Evolutionary conservation across 2,888 invertebrate genomes (phyloP), one percentile per base, ranked within the genome.

Genomic region (Clostera curtula): DNA sequence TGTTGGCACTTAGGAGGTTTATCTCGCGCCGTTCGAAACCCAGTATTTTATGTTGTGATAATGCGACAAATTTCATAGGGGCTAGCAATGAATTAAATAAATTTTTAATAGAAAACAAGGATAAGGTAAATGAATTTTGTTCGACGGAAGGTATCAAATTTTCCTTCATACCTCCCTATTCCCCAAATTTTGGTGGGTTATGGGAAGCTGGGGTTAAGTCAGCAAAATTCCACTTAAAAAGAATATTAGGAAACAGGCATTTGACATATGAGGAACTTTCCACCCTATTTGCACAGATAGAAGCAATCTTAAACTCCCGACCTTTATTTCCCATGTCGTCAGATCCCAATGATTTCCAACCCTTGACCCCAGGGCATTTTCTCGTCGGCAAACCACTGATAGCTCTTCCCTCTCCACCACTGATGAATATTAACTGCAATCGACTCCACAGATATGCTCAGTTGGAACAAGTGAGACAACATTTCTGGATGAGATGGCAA

Each of bases 11-110:
- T 6, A 29, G 28, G 5, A 24, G 42, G 0, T 42, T 40, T 16
- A 14, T 42, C 3, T 24, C 40, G 6, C 36, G 46, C 2, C 30
- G 42, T n/a, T 34, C 34, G 4, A 43, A 34, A 25, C 33, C 31
- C 3, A 10, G 22, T 17, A 14, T 17, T 7, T 31, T 35, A 3
- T 31, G 14, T 25, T 31, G 23, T 10, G 34, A 35, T 12, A 35
- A 30, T 12, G 29, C 29, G 2, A 28, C 8, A 6, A 32, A 28
- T 9, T 32, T 32, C 11, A 19, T 25, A 2, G 32, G 32, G 8
- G 27, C 31, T 15, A 27, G 27, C 19, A 17, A 19, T 12, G 12
- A 24, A 19, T 16, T 16, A 1, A 12, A 26, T 6, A 3, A 13
- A 9, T 7, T 13, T 2, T 9, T 14, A 19, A 6, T 10, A 7